These are phyloP conservation scores for Desmodus rotundus DNA, from an alignment of 2,113 vertebrate genomes.

Conservation along the genomic window DNA sequence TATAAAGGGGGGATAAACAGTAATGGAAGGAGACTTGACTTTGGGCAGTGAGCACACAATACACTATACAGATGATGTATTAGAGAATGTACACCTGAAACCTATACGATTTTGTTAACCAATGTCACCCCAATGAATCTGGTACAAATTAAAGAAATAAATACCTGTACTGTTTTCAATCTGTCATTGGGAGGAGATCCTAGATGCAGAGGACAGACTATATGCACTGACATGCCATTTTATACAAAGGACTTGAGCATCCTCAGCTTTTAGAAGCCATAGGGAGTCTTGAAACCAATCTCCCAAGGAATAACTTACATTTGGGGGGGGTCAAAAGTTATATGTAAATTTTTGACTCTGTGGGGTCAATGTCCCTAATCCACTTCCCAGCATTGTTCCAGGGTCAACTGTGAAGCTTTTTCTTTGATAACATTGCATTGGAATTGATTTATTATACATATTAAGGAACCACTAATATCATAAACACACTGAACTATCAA, in stretches of 20 bases:
- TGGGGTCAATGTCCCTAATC: not conserved
- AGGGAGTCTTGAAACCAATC: not conserved
- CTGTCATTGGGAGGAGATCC: not conserved
- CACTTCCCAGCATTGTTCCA: not conserved
- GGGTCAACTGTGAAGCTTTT: slow-evolving; percentile 48
- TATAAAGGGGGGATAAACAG: not conserved
- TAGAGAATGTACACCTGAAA: not conserved
- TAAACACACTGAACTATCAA: slow-evolving; percentile 70
- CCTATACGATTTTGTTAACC: not conserved
- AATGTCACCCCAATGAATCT: not conserved
- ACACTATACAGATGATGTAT: too few species aligned
- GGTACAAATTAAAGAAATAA: not conserved
- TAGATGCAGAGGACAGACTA: not conserved
- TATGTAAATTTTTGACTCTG: not conserved
- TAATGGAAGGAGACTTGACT: not conserved
- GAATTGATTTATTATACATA: slow-evolving; percentile 65
- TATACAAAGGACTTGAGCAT: not conserved
- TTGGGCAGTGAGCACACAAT: not conserved
- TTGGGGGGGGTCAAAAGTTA: not conserved
- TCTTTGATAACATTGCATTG: slow-evolving; percentile 58
- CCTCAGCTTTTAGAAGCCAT: not conserved
- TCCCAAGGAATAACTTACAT: not conserved
- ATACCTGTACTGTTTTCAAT: not conserved
- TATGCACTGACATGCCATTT: not conserved
- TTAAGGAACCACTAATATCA: slow-evolving; percentile 54